Evolutionary conservation across 37 sponge, comb jelly and placozoan species (phyloP).

Genomic region (Cladorhizidae sp.): DNA sequence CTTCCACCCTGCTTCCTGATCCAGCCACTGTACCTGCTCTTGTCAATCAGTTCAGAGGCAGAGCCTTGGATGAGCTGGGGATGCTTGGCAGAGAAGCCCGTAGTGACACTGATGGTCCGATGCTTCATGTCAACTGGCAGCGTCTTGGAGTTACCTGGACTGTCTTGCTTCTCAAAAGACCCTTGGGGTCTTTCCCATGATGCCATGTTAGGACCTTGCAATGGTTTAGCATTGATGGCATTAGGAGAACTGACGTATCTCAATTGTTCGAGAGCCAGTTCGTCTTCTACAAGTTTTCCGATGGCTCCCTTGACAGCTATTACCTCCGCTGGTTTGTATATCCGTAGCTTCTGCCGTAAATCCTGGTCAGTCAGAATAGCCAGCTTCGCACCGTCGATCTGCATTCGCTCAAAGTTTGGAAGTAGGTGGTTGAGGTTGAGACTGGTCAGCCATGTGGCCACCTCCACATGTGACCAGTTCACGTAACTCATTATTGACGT

Average conservation of each 20-base stretch:
- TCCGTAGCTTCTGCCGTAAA: conserved; percentile 22
- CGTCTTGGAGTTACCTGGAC: not conserved
- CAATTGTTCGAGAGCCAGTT: not conserved
- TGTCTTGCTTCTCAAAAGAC: not conserved
- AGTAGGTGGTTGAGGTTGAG: conserved; percentile 49
- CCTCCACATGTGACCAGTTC: conserved; percentile 39
- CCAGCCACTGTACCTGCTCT: conserved; percentile 73
- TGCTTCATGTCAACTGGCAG: not conserved
- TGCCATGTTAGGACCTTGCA: not conserved
- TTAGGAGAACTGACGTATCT: not conserved
- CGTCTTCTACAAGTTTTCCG: not conserved
- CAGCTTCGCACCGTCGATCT: conserved; percentile 25
- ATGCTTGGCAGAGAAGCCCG: not conserved
- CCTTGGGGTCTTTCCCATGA: not conserved
- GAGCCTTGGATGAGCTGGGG: conserved; percentile 29
- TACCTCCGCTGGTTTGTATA: conserved; percentile 49
- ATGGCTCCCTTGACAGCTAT: conserved; percentile 48
- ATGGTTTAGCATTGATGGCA: not conserved
- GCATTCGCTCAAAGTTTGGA: conserved; percentile 42
- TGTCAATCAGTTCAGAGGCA: conserved; percentile 52
- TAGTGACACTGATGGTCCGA: not conserved
- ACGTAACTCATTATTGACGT: conserved; percentile 22
- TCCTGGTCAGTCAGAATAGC: conserved; percentile 18
- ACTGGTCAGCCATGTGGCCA: conserved; percentile 47
- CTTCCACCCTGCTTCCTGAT: conserved; percentile 83